Evolutionary conservation across 2,797 vertebrate genomes (phyloP), one percentile per base, ranked within the genome.

Genomic region (Tapirus indicus): DNA sequence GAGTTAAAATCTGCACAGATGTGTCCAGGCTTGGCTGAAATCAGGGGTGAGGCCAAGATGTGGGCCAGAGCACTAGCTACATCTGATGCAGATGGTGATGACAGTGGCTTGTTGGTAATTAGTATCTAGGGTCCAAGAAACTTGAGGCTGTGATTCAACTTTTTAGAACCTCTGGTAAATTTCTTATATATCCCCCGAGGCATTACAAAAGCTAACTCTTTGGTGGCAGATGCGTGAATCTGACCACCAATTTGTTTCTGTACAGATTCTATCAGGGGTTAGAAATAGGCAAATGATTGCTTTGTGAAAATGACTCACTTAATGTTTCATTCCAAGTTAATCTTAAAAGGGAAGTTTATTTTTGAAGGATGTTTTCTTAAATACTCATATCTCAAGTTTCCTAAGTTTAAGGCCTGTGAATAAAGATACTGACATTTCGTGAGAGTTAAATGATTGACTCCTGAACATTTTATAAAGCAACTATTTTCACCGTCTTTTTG

Each of bases 301-400:
- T 83, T 66, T 68, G 35, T 84, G 83, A 91, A 95, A 97, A 83
- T 82, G 54, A 78, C 88, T 75, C 77, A 68, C 74, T 79, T 29
- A 95, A 41, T 82, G 8, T 97, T 96, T 87, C 66, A 97, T 98
- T 98, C 92, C 80, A 98, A 98, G 85, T 96, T 98, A 96, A 96
- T 98, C 97, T 98, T 96, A 97, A 96, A 96, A 96, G 84, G 86
- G 64, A 95, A 47, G 56, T 96, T 97, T 96, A 95, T 84, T 98
- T 98, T 98, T 98, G 68, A 93, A 91, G 44, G 79, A 74, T 97
- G 58, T 90, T 97, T 98, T 95, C 25, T 96, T 87, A 95, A 96
- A 97, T 86, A 21, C 79, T 97, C 97, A 83, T 97, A 94, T 97
- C 94, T 84, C 83, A 93, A 97, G 18, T 95, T 92, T 89, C 94